Evolutionary conservation across 2,113 vertebrate species (phyloP).

Genomic region (Proteles cristata): DNA sequence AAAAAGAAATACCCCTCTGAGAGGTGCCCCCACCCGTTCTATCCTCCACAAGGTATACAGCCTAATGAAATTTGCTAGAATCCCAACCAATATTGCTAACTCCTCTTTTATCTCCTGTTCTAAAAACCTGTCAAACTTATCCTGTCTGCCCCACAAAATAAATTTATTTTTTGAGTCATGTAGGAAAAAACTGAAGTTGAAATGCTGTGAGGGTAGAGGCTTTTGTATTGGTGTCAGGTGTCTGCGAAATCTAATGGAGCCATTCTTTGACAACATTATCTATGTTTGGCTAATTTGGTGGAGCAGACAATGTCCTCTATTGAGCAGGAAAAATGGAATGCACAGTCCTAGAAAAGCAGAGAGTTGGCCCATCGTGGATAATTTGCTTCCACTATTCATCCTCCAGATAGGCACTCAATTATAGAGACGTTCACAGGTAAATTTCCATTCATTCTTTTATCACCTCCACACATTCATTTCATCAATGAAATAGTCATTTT

Average conservation of each 20-base stretch:
- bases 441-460: slow-evolving; percentile 78
- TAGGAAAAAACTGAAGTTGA: slow-evolving; percentile 71
- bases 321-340: slow-evolving; percentile 64
- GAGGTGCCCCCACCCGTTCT: neutral
- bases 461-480: slow-evolving; percentile 43
- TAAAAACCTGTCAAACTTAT: slow-evolving; percentile 75
- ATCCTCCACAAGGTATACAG: neutral
- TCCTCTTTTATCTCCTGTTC: slow-evolving; percentile 64
- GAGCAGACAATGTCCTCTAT: slow-evolving; percentile 52
- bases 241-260: slow-evolving; percentile 69
- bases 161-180: slow-evolving; percentile 74
- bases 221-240: slow-evolving; percentile 73
- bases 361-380: slow-evolving; percentile 62
- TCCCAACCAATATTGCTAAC: slow-evolving; percentile 35
- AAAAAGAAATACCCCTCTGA: neutral
- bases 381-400: slow-evolving; percentile 74
- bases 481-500: slow-evolving; percentile 78
- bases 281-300: slow-evolving; percentile 76
- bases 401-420: slow-evolving; percentile 67
- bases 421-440: slow-evolving; percentile 63
- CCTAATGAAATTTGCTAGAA: slow-evolving; percentile 29
- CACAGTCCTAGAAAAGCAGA: slow-evolving; percentile 37
- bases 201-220: slow-evolving; percentile 54
- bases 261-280: slow-evolving; percentile 71
- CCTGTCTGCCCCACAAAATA: slow-evolving; percentile 69